phyloP scores from a whole-genome alignment of 2,797 vertebrate species.

The Tenualosa thibaudeaui region DNA sequence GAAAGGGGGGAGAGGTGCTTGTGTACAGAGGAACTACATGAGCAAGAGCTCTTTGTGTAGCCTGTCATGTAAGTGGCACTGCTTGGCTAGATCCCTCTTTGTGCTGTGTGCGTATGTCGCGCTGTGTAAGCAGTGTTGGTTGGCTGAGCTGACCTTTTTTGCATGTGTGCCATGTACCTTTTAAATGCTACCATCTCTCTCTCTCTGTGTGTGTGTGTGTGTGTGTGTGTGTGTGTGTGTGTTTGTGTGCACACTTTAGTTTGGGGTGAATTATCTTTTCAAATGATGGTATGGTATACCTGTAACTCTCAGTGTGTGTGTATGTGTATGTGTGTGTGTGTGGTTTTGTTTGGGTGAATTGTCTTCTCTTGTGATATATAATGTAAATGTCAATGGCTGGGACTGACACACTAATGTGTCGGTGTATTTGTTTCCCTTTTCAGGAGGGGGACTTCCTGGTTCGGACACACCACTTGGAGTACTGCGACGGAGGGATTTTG shows the following conservation, averaged over 20 bases:
- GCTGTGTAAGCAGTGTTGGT: background rate
- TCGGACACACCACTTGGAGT: constrained; percentile 93
- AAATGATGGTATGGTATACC: background rate
- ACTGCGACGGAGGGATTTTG: constrained; percentile 93
- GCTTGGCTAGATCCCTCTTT: background rate
- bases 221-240: background rate
- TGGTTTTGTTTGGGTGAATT: background rate
- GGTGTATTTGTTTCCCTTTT: constrained; percentile 29
- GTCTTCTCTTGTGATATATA: constrained; percentile 26
- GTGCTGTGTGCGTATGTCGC: background rate
- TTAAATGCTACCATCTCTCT: background rate
- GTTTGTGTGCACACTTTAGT: background rate
- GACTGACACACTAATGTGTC: background rate
- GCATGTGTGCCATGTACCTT: background rate
- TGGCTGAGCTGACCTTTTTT: background rate
- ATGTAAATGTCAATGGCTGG: background rate
- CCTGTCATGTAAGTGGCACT: background rate
- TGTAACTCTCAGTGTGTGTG: background rate
- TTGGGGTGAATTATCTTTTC: background rate
- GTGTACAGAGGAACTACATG: no score
- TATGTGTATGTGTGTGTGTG: background rate
- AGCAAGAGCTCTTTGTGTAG: background rate
- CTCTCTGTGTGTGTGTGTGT: background rate
- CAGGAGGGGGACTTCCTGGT: constrained; percentile 89
- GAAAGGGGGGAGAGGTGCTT: background rate